A percentile compares a stretch with the other conserved stretches of the same genome.
Conservation (phyloP, 2,113 vertebrate species). For the Ellobius talpinus region DNA sequence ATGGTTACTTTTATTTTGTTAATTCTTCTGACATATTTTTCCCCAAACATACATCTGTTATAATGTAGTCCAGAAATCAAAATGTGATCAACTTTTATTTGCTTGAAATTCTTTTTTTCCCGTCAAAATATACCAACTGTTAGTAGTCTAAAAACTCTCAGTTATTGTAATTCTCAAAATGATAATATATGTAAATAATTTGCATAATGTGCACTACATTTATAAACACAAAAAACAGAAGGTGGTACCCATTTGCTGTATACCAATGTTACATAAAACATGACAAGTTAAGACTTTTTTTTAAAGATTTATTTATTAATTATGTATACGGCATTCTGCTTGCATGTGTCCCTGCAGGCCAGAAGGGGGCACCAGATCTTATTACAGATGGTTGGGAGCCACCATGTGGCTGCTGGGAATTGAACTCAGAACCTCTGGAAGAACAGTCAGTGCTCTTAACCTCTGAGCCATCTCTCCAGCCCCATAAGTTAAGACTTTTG, state of each 20-base stretch:
- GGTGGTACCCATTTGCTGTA: not conserved
- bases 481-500: not conserved
- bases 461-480: too few species aligned
- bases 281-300: not conserved
- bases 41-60: not conserved
- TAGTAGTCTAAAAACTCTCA: not conserved
- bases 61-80: not conserved
- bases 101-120: not conserved
- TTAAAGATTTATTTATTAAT: too few species aligned
- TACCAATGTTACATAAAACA: not conserved
- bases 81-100: not conserved
- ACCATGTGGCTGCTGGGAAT: too few species aligned
- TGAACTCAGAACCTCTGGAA: too few species aligned
- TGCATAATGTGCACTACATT: not conserved
- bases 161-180: not conserved
- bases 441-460: too few species aligned
- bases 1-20: not conserved
- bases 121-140: not conserved
- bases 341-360: too few species aligned
- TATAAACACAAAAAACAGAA: constrained; percentile 7
- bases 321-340: too few species aligned
- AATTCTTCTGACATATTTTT: not conserved
- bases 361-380: too few species aligned
- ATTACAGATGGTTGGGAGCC: too few species aligned
- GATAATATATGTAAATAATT: not conserved